Conservation (phyloP, 2,888 invertebrate genomes). For the Agonum fuliginosum region DNA sequence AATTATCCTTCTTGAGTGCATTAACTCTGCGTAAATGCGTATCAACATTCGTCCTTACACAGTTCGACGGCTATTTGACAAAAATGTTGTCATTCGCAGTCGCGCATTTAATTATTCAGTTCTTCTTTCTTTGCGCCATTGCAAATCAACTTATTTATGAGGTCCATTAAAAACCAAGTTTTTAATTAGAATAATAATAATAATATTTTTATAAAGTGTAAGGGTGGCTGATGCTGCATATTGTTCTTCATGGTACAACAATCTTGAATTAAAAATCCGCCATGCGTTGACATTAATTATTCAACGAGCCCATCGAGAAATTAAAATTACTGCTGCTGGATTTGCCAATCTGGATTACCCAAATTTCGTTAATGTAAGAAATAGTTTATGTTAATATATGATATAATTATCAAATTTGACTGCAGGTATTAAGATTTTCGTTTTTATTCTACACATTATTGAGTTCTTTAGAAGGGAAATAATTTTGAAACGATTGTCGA, state of each 20-base stretch:
- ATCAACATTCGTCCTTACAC: constrained; percentile 47
- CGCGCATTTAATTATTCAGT: constrained; percentile 48
- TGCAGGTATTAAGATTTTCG: constrained; percentile 52
- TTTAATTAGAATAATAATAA: no score
- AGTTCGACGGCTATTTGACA: constrained; percentile 48
- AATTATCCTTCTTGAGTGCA: no score
- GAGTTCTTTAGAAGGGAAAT: constrained; percentile 42
- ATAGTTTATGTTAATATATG: no score
- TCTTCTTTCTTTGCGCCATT: constrained; percentile 49
- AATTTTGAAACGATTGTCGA: no score
- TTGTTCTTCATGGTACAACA: constrained; percentile 49
- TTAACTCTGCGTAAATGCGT: constrained; percentile 44
- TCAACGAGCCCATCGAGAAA: constrained; percentile 49
- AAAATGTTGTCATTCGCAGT: constrained; percentile 52
- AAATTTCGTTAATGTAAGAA: constrained; percentile 55
- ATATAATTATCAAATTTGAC: no score
- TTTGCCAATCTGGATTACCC: constrained; percentile 56
- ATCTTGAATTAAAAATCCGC: constrained; percentile 24
- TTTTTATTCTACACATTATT: constrained; percentile 55
- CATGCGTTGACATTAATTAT: constrained; percentile 37
- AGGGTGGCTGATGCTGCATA: constrained; percentile 37
- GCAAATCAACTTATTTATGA: constrained; percentile 42
- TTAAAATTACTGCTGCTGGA: constrained; percentile 52
- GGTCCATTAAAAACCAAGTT: no score
- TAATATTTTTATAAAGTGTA: constrained; percentile 1